phyloP scores from a whole-genome alignment of 2,888 invertebrate species.

The Allophyes oxyacanthae region DNA sequence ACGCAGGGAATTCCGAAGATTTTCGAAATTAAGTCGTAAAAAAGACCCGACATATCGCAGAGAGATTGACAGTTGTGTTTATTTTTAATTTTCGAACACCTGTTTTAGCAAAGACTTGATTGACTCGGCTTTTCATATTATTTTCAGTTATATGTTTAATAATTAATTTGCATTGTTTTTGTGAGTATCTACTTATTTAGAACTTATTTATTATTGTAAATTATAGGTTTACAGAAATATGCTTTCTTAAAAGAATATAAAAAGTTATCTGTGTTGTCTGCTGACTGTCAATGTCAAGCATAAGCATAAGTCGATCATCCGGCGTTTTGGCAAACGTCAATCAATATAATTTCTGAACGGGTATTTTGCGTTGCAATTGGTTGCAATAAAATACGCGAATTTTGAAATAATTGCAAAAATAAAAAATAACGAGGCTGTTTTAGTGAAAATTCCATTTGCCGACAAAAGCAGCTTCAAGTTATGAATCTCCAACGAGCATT shows the following conservation, averaged over 20 bases:
- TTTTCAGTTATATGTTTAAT: not conserved
- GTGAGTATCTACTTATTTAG: not conserved
- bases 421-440: conserved; percentile 12
- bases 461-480: not conserved
- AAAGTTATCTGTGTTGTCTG: too few relatives aligned
- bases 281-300: too few relatives aligned
- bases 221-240: too few relatives aligned
- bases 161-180: not conserved
- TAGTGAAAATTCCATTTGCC: not conserved
- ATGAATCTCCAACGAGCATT: conserved; percentile 73
- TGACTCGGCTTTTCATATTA: conserved; percentile 10
- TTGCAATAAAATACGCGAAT: conserved; percentile 13
- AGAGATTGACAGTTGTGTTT: conserved; percentile 64
- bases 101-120: conserved; percentile 35
- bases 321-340: too few relatives aligned
- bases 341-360: conserved; percentile 35
- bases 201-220: too few relatives aligned
- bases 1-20: conserved; percentile 61
- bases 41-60: conserved; percentile 70
- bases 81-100: conserved; percentile 57
- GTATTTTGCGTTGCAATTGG: conserved; percentile 18
- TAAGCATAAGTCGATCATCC: too few relatives aligned
- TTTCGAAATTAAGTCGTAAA: conserved; percentile 72
- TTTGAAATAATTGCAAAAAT: conserved; percentile 23
- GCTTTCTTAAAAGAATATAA: too few relatives aligned